phyloP scores from a whole-genome alignment of 2,797 vertebrate species.

The Leuciscus waleckii region DNA sequence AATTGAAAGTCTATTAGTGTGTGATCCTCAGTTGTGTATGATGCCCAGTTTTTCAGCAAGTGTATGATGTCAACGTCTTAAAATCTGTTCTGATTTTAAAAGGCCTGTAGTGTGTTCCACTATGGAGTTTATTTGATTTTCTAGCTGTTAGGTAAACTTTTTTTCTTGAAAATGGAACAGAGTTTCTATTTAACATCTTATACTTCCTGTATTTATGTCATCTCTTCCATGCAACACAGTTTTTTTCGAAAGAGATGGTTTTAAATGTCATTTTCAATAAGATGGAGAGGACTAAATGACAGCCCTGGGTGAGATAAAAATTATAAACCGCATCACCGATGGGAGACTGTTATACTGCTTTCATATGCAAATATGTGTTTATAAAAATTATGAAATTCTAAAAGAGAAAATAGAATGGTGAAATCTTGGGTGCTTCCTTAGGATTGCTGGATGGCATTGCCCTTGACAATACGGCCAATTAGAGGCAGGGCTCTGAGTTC shows the following conservation, averaged over 20 bases:
- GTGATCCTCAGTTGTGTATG: background rate
- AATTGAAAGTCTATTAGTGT: background rate
- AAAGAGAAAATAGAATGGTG: background rate
- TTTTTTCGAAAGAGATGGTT: background rate
- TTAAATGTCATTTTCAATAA: background rate
- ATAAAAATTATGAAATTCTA: background rate
- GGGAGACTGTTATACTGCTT: background rate
- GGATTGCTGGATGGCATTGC: conserved; percentile 42
- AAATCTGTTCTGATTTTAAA: no score
- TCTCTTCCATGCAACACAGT: background rate
- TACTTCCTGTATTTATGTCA: background rate
- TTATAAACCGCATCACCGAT: background rate
- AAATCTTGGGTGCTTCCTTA: conserved; percentile 1
- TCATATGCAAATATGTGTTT: background rate
- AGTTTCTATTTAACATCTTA: background rate
- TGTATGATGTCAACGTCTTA: background rate
- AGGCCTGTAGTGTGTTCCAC: background rate
- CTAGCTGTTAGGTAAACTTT: background rate
- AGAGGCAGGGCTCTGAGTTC: conserved; percentile 65
- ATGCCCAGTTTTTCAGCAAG: background rate
- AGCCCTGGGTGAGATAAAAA: background rate
- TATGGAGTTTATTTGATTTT: background rate
- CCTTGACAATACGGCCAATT: conserved; percentile 41
- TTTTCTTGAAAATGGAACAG: background rate
- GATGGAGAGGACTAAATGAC: background rate